Evolutionary conservation across 1,140 invertebrate species (phyloP), one percentile per base, ranked within the genome.

Genomic region (Macrotrachela quadricornifera): DNA sequence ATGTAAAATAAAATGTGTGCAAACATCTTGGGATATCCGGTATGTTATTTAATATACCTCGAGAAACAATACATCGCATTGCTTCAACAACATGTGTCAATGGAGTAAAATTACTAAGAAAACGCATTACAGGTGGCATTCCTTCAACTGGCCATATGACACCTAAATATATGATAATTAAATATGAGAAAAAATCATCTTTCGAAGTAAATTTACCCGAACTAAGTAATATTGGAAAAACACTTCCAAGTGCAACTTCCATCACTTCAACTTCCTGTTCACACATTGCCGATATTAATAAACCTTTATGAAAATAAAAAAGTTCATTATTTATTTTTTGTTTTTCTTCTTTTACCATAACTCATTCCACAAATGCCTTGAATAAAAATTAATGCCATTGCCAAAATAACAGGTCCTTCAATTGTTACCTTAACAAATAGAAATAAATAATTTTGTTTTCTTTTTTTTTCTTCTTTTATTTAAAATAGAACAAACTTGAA

Each of bases 81-180:
- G 85, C 80, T 43, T 86, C 84, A 18, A 85, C 87, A 10, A 86
- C 84, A 62, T 88, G 75, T 0, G 88, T 95, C 46, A 91, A 71
- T 0, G 88, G 88, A 41, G 92, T 74, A 59, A 80, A 78, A 46
- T 81, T 77, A 4, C 83, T 81, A 37, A 92, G 76, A 62, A 83
- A 81, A 56, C 79, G 75, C 10, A 94, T 70, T 46, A 81, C 74
- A 44, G 75, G 75, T 2, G 86, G 86, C 82, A 94, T 92, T 39
- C 86, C 79, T 75, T 90, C 82, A 14, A 85, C 57, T 0, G 85
- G 85, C 85, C 85, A 91, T 15, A 90, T 73, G n/a, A 82, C 77
- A 57, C 84, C 84, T 83, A 65, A 17, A 64, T 2, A 30, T 4
- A 30, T 2, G 8, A 30, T 4, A 8, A 4, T 4, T 30, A 30